A percentile compares a stretch with the other conserved stretches of the same genome.
phyloP scores from a whole-genome alignment of 2,113 vertebrate species.

The Paradisaea rubra region DNA sequence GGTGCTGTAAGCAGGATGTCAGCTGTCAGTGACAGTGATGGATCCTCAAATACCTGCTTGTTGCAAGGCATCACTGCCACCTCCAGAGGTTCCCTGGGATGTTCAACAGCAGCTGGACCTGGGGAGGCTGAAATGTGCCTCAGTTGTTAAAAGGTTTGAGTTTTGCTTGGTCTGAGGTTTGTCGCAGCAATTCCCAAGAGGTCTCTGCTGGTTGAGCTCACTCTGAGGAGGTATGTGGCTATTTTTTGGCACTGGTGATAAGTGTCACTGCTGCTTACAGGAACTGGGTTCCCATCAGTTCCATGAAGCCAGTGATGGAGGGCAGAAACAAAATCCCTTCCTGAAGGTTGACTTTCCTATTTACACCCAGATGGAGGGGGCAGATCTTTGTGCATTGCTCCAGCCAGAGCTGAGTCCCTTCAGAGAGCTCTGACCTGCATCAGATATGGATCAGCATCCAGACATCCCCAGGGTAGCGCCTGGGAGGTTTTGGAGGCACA shows the following conservation, averaged over 20 bases:
- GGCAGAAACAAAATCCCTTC: not conserved
- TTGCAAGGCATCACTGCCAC: not conserved
- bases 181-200: rapidly evolving
- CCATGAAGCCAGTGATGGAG: not conserved
- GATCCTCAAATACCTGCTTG: not conserved
- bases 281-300: not conserved
- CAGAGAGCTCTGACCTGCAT: not conserved
- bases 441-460: not conserved
- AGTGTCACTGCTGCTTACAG: not conserved
- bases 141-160: not conserved
- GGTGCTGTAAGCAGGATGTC: not conserved
- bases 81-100: not conserved
- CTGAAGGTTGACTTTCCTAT: not conserved
- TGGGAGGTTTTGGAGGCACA: not conserved
- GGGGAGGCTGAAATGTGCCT: not conserved
- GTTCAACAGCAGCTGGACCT: not conserved
- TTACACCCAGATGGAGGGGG: not conserved
- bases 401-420: not conserved
- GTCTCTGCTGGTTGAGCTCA: not conserved
- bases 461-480: not conserved
- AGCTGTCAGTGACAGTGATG: not conserved
- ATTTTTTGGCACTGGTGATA: not conserved
- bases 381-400: not conserved
- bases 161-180: not conserved
- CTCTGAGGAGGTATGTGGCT: not conserved